Evolutionary conservation across 2,888 invertebrate species (phyloP).

Genomic region (Oegoconia quadripuncta): DNA sequence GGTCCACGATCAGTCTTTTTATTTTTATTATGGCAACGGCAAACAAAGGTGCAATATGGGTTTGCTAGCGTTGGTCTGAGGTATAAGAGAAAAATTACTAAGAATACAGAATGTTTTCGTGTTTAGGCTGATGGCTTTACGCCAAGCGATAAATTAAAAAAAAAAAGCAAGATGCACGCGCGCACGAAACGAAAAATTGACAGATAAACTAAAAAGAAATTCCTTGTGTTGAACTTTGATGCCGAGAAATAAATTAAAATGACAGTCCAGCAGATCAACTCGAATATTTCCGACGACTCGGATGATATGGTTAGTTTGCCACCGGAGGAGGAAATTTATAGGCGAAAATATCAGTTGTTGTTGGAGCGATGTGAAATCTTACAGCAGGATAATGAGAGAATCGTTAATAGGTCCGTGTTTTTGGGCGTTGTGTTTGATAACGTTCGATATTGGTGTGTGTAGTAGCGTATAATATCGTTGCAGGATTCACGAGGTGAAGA

Average conservation of each 20-base stretch:
- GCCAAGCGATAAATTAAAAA: no score
- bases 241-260: constrained; percentile 77
- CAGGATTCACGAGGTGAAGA: constrained; percentile 85
- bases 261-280: constrained; percentile 76
- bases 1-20: no score
- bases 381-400: constrained; percentile 87
- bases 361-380: constrained; percentile 86
- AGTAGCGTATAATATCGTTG: constrained; percentile 32
- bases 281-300: constrained; percentile 77
- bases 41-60: no score
- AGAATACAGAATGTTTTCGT: no score
- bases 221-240: constrained; percentile 66
- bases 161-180: constrained; percentile 19
- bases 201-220: constrained; percentile 58
- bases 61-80: no score
- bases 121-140: no score
- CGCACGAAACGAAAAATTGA: no score
- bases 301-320: constrained; percentile 77
- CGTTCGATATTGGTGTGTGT: constrained; percentile 22
- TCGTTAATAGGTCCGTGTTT: constrained; percentile 80
- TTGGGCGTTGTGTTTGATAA: constrained; percentile 24
- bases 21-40: no score
- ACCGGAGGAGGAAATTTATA: constrained; percentile 83
- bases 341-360: constrained; percentile 85
- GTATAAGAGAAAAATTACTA: no score